phyloP scores from a whole-genome alignment of 2,797 vertebrate species.

The Vultur gryphus region DNA sequence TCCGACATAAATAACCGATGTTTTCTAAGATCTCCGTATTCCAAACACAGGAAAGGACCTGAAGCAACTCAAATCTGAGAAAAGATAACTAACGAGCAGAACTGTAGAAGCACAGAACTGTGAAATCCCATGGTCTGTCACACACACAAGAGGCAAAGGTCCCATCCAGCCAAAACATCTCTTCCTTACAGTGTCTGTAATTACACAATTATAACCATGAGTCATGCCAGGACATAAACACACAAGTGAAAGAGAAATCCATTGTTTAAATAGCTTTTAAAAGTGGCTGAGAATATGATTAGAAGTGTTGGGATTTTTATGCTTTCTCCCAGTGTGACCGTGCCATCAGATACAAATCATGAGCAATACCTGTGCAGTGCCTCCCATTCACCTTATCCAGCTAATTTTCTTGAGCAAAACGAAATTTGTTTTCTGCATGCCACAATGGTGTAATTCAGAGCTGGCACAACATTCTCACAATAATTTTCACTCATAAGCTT shows the following conservation, averaged over 20 bases:
- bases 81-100: neutral
- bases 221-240: neutral
- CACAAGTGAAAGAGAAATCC: neutral
- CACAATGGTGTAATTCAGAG: neutral
- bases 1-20: rapidly evolving
- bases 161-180: neutral
- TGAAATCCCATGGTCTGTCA: neutral
- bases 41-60: neutral
- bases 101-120: neutral
- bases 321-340: neutral
- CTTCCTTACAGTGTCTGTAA: neutral
- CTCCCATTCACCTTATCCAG: neutral
- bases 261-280: neutral
- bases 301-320: neutral
- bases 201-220: neutral
- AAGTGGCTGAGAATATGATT: neutral
- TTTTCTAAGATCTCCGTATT: neutral
- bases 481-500: neutral
- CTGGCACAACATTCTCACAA: neutral
- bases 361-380: neutral
- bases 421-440: neutral
- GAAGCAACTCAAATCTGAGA: neutral
- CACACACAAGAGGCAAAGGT: neutral
- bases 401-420: neutral
- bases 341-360: neutral